Evolutionary conservation across 2,888 invertebrate species (phyloP).

Genomic region (Zelleria hepariella): DNA sequence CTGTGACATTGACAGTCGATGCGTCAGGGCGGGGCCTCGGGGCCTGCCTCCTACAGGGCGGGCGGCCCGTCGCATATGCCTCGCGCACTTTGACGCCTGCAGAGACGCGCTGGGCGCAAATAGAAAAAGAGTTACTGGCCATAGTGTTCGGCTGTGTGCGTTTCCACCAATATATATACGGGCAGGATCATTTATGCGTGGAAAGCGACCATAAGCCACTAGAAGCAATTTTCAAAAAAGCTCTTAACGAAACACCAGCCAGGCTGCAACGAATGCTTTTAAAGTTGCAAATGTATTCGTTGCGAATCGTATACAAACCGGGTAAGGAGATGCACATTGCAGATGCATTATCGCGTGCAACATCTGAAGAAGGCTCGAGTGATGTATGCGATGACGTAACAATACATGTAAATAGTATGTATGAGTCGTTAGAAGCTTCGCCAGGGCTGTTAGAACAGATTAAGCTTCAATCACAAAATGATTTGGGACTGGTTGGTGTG

Average conservation of each 20-base stretch:
- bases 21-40: constrained; percentile 10
- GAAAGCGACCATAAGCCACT: constrained; percentile 28
- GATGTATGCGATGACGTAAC: constrained; percentile 8
- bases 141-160: constrained; percentile 13
- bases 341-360: constrained; percentile 24
- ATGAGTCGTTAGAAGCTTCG: neutral
- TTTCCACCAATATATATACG: constrained; percentile 18
- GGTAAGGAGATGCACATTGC: constrained; percentile 24
- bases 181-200: constrained; percentile 17
- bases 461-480: neutral
- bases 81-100: constrained; percentile 13
- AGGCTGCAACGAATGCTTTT: constrained; percentile 22
- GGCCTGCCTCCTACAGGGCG: constrained; percentile 10
- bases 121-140: constrained; percentile 17
- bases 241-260: constrained; percentile 13
- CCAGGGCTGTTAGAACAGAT: neutral
- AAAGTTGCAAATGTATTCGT: constrained; percentile 18
- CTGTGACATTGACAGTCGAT: constrained; percentile 11
- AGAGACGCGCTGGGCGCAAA: constrained; percentile 12
- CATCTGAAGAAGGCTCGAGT: constrained; percentile 8
- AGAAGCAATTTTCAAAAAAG: constrained; percentile 22
- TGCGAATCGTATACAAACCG: constrained; percentile 18
- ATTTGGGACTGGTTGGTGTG: neutral
- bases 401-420: constrained; percentile 1
- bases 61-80: constrained; percentile 10